Percentiles rank a stretch among this genome's conserved stretches.
Conservation (phyloP, 2,113 vertebrate genomes). For the Emydocephalus ijimae region DNA sequence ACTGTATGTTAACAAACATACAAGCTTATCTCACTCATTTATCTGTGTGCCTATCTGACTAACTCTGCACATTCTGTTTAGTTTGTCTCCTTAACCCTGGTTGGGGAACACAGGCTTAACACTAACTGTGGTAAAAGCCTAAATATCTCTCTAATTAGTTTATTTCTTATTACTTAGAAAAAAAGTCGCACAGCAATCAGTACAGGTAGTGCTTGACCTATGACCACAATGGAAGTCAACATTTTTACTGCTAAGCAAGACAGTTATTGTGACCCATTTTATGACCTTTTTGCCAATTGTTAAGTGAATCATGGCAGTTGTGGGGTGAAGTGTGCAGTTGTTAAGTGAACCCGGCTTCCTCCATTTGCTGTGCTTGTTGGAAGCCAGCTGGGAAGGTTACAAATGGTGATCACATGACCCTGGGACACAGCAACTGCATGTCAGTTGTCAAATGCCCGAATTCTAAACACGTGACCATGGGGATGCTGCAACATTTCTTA, state of each 20-base stretch:
- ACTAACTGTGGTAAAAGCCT: background rate
- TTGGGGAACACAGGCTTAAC: too few species aligned
- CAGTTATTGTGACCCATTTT: background rate
- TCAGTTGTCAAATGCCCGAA: background rate
- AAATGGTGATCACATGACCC: background rate
- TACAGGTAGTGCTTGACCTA: background rate
- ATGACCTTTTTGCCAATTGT: background rate
- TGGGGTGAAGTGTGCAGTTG: background rate
- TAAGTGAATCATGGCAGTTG: background rate
- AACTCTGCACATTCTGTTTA: too few species aligned
- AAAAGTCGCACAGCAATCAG: background rate
- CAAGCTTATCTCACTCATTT: too few species aligned
- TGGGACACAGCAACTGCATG: background rate
- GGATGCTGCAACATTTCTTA: background rate
- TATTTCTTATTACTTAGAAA: background rate
- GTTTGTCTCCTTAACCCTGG: too few species aligned
- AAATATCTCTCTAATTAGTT: background rate
- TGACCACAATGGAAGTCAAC: background rate
- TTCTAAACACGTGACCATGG: background rate
- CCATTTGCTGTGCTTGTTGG: background rate
- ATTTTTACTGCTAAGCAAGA: background rate
- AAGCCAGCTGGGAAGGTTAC: background rate
- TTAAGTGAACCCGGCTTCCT: background rate
- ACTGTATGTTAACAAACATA: too few species aligned
- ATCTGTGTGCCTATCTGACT: too few species aligned